Evolutionary conservation across 2,888 invertebrate species (phyloP).

Genomic region (Tetropium fuscum): DNA sequence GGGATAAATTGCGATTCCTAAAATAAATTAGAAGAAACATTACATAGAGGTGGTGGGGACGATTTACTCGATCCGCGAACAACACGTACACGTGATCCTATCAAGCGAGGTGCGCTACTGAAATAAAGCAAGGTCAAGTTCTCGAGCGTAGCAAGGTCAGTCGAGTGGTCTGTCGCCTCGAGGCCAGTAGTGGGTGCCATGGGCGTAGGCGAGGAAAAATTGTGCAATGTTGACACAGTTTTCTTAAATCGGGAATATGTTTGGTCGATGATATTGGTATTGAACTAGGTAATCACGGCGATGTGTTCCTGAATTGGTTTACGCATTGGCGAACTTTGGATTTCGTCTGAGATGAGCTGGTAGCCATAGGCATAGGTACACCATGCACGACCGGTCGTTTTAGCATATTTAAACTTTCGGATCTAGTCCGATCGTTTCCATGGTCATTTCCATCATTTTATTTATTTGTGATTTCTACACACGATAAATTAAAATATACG

Average conservation of each 20-base stretch:
- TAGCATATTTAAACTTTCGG: too few species aligned
- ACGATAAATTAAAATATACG: too few species aligned
- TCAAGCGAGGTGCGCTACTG: slow-evolving; percentile 33
- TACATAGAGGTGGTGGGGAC: slow-evolving; percentile 7
- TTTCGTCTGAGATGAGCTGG: too few species aligned
- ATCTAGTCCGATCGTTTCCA: too few species aligned
- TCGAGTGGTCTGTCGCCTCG: slow-evolving; percentile 24
- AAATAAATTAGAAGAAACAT: slow-evolving; percentile 22
- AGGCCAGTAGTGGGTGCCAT: slow-evolving; percentile 24
- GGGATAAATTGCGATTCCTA: slow-evolving; percentile 21
- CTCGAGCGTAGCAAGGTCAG: slow-evolving; percentile 35
- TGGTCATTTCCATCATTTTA: too few species aligned
- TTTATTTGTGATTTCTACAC: too few species aligned
- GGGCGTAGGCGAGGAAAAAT: slow-evolving; percentile 19
- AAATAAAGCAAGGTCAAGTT: slow-evolving; percentile 40
- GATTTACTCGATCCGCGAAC: slow-evolving; percentile 25
- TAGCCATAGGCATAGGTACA: too few species aligned
- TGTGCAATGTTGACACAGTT: not conserved
- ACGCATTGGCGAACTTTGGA: too few species aligned
- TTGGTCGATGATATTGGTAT: not conserved
- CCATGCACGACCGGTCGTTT: too few species aligned
- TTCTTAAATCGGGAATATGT: not conserved
- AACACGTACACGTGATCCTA: slow-evolving; percentile 11
- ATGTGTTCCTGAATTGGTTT: too few species aligned
- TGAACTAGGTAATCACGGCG: too few species aligned